Evolutionary conservation across 1,140 invertebrate genomes (phyloP).

Genomic region (Fragariocoptes setiger): DNA sequence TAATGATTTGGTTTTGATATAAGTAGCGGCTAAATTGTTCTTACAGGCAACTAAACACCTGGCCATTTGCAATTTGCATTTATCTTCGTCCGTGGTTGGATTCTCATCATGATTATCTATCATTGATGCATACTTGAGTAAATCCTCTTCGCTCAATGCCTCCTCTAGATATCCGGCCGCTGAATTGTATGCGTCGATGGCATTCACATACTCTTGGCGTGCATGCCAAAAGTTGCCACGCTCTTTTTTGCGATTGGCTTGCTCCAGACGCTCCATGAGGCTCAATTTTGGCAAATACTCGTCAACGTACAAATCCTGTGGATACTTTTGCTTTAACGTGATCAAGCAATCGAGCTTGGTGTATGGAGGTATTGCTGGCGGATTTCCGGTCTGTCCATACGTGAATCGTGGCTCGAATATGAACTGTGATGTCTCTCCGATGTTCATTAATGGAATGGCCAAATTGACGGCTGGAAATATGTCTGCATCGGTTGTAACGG

Average conservation of each 20-base stretch:
- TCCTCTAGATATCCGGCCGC: no score
- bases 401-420: background rate
- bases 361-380: background rate
- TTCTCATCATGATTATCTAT: background rate
- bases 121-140: background rate
- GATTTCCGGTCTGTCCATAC: background rate
- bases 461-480: background rate
- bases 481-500: background rate
- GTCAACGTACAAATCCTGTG: no score
- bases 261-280: background rate
- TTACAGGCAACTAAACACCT: no score
- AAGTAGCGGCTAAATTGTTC: conserved; percentile 65
- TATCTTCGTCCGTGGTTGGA: no score
- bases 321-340: background rate
- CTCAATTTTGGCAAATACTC: background rate
- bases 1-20: conserved; percentile 44
- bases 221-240: background rate
- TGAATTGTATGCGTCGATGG: background rate
- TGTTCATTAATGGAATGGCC: background rate
- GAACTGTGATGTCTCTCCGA: background rate
- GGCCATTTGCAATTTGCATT: no score
- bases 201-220: background rate
- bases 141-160: no score
- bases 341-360: background rate
- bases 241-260: background rate